A percentile compares a stretch with the other conserved stretches of the same genome.
Evolutionary conservation across 2,797 vertebrate species (phyloP).

Genomic region (Molossus molossus): DNA sequence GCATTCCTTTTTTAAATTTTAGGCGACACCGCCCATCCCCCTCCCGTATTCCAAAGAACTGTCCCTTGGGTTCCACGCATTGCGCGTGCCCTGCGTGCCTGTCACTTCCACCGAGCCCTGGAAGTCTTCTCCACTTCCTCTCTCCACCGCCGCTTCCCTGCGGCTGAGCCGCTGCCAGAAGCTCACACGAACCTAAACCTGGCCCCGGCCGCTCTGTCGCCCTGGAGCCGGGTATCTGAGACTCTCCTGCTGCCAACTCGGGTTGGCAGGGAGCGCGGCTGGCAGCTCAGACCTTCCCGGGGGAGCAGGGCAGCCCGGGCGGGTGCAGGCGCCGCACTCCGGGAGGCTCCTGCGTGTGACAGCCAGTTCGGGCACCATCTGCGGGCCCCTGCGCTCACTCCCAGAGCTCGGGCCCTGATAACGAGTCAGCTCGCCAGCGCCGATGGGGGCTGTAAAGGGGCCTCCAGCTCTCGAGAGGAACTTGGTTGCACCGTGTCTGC

Average conservation of each 20-base stretch:
- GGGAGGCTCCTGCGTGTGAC: background rate
- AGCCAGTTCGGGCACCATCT: background rate
- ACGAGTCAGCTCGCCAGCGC: background rate
- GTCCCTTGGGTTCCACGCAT: background rate
- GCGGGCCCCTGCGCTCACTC: background rate
- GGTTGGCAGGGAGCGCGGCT: slow-evolving; percentile 68
- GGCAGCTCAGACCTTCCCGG: background rate
- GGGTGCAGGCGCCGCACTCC: background rate
- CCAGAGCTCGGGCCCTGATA: background rate
- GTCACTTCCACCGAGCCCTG: background rate
- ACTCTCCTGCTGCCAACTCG: slow-evolving; percentile 17
- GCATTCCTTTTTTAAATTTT: background rate
- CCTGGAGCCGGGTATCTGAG: slow-evolving; percentile 71
- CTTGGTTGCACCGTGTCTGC: background rate
- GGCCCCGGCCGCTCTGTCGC: slow-evolving; percentile 55
- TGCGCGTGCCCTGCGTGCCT: background rate
- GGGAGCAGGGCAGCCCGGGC: background rate
- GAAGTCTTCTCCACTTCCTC: background rate
- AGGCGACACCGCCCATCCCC: background rate
- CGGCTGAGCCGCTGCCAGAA: slow-evolving; percentile 10
- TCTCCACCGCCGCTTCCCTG: background rate
- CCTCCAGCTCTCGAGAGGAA: background rate
- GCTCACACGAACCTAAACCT: slow-evolving; percentile 62
- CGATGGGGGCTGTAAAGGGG: background rate
- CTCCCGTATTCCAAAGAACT: background rate